A percentile compares a stretch with the other conserved stretches of the same genome.
Evolutionary conservation across 2,113 vertebrate genomes (phyloP).

Genomic region (Melanerpes aurifrons): DNA sequence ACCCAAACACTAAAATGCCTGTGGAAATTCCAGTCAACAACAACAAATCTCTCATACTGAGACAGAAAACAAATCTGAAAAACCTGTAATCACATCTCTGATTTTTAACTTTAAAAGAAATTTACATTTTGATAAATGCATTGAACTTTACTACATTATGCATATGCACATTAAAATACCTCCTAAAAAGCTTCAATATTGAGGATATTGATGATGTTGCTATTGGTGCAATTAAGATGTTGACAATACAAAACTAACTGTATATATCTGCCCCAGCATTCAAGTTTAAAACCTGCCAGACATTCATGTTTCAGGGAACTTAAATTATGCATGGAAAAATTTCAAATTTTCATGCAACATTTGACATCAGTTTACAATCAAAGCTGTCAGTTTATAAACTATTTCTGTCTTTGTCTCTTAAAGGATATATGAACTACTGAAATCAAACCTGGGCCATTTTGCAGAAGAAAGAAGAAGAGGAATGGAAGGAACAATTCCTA

Average conservation of each 20-base stretch:
- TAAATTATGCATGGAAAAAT: neutral
- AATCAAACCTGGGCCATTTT: neutral
- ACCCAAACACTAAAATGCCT: neutral
- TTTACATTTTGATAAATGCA: neutral
- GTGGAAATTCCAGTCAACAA: neutral
- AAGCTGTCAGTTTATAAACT: neutral
- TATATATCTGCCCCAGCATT: neutral
- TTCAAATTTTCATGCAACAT: neutral
- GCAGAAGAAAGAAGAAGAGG: neutral
- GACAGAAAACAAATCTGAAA: neutral
- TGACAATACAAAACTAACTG: neutral
- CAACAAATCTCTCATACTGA: neutral
- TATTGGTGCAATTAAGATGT: neutral
- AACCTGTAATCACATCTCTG: neutral
- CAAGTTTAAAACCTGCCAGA: neutral
- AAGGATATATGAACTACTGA: neutral
- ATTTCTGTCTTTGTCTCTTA: neutral
- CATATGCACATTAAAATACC: neutral
- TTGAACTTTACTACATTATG: neutral
- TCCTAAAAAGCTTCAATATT: neutral
- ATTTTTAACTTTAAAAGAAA: neutral
- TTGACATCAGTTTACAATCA: neutral
- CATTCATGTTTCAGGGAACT: neutral
- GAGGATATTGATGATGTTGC: neutral
- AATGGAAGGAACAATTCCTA: neutral